Conservation (phyloP, 2,113 vertebrate genomes). For the Rattus norvegicus region GRCr8 NC_086035.1:11878501-11879000, state of each 20-base stretch:
- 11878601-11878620: neutral
- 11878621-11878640: fast-evolving
- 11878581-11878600: fast-evolving
- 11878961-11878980: too few species aligned
- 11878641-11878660: fast-evolving
- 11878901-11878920: too few species aligned
- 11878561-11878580: neutral
- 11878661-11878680: fast-evolving
- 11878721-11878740: fast-evolving
- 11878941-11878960: too few species aligned
- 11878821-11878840: too few species aligned
- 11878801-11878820: too few species aligned
- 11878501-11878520: neutral
- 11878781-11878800: too few species aligned
- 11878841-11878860: too few species aligned
- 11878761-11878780: too few species aligned
- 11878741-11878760: neutral
- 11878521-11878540: neutral
- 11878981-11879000: too few species aligned
- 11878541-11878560: fast-evolving
- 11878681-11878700: neutral
- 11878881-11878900: too few species aligned
- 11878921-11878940: too few species aligned
- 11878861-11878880: too few species aligned
- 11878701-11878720: neutral